Evolutionary conservation across 2,113 vertebrate species (phyloP).

Genomic region (Coreoperca whiteheadi): DNA sequence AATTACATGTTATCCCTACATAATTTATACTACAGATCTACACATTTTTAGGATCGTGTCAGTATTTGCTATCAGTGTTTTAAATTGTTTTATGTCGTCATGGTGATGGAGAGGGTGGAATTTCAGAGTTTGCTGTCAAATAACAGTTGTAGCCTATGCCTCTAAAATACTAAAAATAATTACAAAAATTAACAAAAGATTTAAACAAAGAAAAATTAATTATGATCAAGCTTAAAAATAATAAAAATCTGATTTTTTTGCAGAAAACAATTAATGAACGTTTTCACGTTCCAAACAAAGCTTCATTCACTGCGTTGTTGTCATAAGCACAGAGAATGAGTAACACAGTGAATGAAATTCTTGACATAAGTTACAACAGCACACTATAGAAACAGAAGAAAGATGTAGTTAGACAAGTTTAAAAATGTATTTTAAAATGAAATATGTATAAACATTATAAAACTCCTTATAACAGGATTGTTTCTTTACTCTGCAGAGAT

Average conservation of each 20-base stretch:
- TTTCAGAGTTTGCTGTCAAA: constrained; percentile 5
- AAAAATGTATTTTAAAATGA: not conserved
- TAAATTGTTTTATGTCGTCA: not conserved
- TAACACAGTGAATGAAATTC: not conserved
- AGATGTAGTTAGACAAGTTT: not conserved
- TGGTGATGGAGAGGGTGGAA: not conserved
- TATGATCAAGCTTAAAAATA: not conserved
- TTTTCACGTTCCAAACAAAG: no score
- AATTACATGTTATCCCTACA: constrained; percentile 8
- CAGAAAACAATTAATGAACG: no score
- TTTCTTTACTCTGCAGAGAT: constrained; percentile 75
- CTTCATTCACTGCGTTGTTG: no score
- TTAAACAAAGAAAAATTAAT: not conserved
- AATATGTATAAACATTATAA: not conserved
- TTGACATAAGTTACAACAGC: not conserved
- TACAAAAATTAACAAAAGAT: not conserved
- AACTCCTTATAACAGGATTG: not conserved
- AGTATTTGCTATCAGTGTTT: constrained; percentile 22
- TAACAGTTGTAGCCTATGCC: not conserved
- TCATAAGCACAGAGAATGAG: not conserved
- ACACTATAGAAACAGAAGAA: not conserved
- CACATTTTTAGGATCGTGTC: not conserved
- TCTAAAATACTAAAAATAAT: not conserved
- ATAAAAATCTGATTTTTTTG: no score
- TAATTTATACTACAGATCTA: constrained; percentile 13